Evolutionary conservation across 2,113 vertebrate species (phyloP), one percentile per base, ranked within the genome.

Genomic region (Caloenas nicobarica): DNA sequence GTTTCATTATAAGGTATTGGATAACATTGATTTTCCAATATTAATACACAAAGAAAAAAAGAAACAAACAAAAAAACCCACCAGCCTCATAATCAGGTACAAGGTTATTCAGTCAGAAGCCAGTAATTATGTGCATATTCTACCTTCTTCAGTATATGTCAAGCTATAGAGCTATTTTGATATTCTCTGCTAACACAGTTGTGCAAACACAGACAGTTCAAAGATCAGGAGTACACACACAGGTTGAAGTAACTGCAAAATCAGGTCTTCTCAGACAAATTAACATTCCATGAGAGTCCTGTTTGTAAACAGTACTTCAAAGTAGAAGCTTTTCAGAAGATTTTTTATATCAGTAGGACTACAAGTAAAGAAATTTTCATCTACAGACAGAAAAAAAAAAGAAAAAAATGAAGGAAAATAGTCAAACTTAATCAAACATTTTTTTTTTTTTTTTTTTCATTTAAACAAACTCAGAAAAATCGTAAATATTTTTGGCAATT

Each of bases 11-110:
- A 48, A 46, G 1, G 3, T 54, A 36, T 65, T 66, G 84, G 18
- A 42, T 40, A 90, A 25, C 24, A 50, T 5, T 21, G 14, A 68
- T 53, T 18, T 53, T 57, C 14, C 70, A 42, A 50, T 7, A 60
- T 10, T 24, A 46, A 73, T 46, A 46, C 44, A 46, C 44, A 51
- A 83, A 22, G 3, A 6, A 80, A 14, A 2, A 61, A 70, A 72
- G 38, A 26, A 50, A 24, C 48, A 26, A 42, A 2, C 6, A 77
- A 46, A 64, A 2, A 46, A 46, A 46, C 17, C 44, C 44, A 46
- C 44, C 17, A 46, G 44, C 17, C 1, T 2, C 1, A 3, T 25
- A 34, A 54, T 46, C 7, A 33, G 2, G 38, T 66, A 17, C 3
- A 28, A 57, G 11, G 4, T 29, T 38, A 13, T 54, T 84, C 60